Base-by-base conservation (phyloP, 2,113 vertebrate species). In the Proterorhinus semilunaris region DNA sequence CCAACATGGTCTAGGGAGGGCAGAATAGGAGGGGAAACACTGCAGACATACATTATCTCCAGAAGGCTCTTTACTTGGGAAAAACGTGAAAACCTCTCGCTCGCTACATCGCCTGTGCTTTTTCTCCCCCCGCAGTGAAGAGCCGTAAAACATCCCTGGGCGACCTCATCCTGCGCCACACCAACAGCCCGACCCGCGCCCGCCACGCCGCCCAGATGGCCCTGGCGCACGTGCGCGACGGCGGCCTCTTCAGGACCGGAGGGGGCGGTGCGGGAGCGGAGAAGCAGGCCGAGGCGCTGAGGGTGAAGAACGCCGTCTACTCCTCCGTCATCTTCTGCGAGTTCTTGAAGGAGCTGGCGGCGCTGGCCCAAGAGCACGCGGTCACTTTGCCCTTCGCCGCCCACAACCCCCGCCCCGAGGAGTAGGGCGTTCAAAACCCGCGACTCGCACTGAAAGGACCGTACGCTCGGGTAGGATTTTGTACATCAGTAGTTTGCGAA, bases 291-390 rank as follows among this genome's bases (percentile, higher is more conserved):
- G 95, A 98, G 84, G 96, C 95, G 0, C 93, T 98, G 69, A 92
- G 97, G 0, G 95, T 98, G 68, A 96, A 96, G 88, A 99, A 99
- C 47, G 95, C 95, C 1, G 96, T 98, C 48, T 98, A 98, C 93
- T 95, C 95, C 44, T 93, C 96, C 0, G 95, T 99, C 68, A 93
- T 99, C 89, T 98, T 98, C 87, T 93, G 94, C 0, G 96, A 99
- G 90, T 99, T 99, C 92, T 94, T 99, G 66, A 98, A 99, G 85
- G 97, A 99, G 90, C 90, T 99, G 91, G 96, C 97, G 0, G 96
- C 97, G 72, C 93, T 97, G 6, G 93, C 96, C 57, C 96, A 98
- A 90, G 96, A 97, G 73, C 97, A 98, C 47, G 94, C 96, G 0
- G 95, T 99, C 79, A 91, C 92, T 45, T 90, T 97, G 0, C 97